Evolutionary conservation across 2,113 vertebrate genomes (phyloP), one percentile per base, ranked within the genome.

Genomic region (Amblyopsis rosae): DNA sequence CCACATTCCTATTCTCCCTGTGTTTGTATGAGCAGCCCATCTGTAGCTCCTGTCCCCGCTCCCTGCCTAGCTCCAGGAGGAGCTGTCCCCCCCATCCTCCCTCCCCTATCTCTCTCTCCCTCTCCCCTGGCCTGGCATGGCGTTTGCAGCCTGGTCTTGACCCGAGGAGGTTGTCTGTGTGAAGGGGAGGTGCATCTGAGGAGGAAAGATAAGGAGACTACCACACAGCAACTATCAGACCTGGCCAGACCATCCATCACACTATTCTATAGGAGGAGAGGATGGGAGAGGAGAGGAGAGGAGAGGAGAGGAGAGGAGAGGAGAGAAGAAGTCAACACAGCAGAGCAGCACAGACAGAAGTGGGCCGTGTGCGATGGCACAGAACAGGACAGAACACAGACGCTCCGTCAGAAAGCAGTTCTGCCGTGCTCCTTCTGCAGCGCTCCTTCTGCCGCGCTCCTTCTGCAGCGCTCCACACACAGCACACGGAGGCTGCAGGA

Each of bases 401-500:
- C 64, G 62, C 56, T 45, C 17, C 69, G 53, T 70, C 59, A 72
- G 60, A 72, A 49, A 45, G 19, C 45, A 41, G 8, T 51, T 15
- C 74, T 7, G 70, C 78, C 60, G 74, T 68, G 13, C 16, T 68
- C 61, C 35, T 8, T 41, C 35, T 41, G 35, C 35, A 1, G 35
- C 3, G 7, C 35, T 41, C 35, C 5, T 26, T 26, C 26, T 26
- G 26, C 26, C 0, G 26, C 0, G 13, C 16, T 68, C 61, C 35
- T 8, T 41, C 35, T 41, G 35, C 35, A 41, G 35, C 35, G 7
- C 35, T 41, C 35, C 5, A 8, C 50, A n/a, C 53, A 67, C 70
- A 60, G 82, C 84, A 86, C 73, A 81, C 74, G 82, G 77, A 61
- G 19, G 77, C 84, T 86, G 80, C 59, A 70, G 86, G 70, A 76